phyloP scores from a whole-genome alignment of 2,888 invertebrate genomes.

The Rotaria macrura region DNA sequence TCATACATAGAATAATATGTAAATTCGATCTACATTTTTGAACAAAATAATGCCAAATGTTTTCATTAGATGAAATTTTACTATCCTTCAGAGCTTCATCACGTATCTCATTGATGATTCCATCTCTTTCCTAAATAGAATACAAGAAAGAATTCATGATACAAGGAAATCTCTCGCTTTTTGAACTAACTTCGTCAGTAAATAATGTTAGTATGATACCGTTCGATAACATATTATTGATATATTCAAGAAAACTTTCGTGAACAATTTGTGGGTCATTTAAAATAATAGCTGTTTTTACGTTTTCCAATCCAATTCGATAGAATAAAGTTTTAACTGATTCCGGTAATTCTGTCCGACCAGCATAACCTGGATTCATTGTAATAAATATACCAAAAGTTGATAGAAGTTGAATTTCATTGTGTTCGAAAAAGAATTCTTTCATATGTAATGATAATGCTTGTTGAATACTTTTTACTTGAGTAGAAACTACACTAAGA shows the following conservation, averaged over 20 bases:
- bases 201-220: conserved; percentile 77
- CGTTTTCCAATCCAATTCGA: conserved; percentile 66
- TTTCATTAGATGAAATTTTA: conserved; percentile 64
- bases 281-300: conserved; percentile 70
- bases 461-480: conserved; percentile 97
- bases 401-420: not conserved
- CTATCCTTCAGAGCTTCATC: conserved; percentile 63
- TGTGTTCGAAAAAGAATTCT: conserved; percentile 26
- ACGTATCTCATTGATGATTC: conserved; percentile 53
- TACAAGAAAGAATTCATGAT: not conserved
- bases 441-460: conserved; percentile 37
- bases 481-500: conserved; percentile 96
- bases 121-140: not conserved
- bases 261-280: conserved; percentile 64
- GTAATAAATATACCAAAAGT: conserved; percentile 57
- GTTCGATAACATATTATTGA: conserved; percentile 79
- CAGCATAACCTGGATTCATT: conserved; percentile 99
- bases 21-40: conserved; percentile 67
- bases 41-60: conserved; percentile 75
- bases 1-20: conserved; percentile 81
- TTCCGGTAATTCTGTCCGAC: conserved; percentile 93
- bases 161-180: conserved; percentile 56
- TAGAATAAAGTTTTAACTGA: conserved; percentile 94
- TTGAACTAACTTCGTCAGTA: conserved; percentile 75
- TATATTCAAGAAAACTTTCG: conserved; percentile 67